Percentiles rank a stretch among this genome's conserved stretches.
phyloP scores from a whole-genome alignment of 2,888 invertebrate genomes.

The Coleophora deauratella region DNA sequence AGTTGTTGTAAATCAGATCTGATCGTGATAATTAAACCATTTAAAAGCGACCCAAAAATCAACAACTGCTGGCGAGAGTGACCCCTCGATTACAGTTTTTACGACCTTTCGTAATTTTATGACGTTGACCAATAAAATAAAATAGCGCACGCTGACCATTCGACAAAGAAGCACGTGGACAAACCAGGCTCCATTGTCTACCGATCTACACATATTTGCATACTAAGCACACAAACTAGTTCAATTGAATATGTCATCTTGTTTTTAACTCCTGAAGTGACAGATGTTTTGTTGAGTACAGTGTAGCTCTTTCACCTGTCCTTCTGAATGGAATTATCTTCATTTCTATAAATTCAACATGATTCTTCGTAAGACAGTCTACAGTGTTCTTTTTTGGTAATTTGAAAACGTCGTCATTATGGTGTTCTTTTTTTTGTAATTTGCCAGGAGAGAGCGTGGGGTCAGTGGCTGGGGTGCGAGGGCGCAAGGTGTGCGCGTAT shows the following conservation, averaged over 20 bases:
- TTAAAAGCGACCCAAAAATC: conserved; percentile 11
- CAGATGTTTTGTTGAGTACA: no score
- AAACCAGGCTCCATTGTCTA: conserved; percentile 4
- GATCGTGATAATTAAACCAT: conserved; percentile 20
- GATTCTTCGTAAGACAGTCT: no score
- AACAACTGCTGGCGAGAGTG: conserved; percentile 6
- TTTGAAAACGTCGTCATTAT: no score
- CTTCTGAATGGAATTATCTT: background rate
- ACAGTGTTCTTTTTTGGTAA: no score
- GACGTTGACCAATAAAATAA: conserved; percentile 6
- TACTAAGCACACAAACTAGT: conserved; percentile 10
- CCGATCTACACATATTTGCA: conserved; percentile 7
- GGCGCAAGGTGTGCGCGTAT: conserved; percentile 69
- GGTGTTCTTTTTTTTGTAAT: conserved; percentile 10
- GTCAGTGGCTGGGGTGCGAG: conserved; percentile 53
- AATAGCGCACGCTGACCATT: conserved; percentile 1
- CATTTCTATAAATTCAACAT: conserved; percentile 5
- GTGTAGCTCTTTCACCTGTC: no score
- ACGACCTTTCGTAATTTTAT: conserved; percentile 10
- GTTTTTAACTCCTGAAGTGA: background rate
- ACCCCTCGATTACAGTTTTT: conserved; percentile 4
- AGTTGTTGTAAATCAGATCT: conserved; percentile 27
- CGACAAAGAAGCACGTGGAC: conserved; percentile 7
- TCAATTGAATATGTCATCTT: conserved; percentile 15
- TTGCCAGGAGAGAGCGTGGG: conserved; percentile 33